Evolutionary conservation across 2,888 invertebrate genomes (phyloP).

Genomic region (Galerucella nymphaeae): DNA sequence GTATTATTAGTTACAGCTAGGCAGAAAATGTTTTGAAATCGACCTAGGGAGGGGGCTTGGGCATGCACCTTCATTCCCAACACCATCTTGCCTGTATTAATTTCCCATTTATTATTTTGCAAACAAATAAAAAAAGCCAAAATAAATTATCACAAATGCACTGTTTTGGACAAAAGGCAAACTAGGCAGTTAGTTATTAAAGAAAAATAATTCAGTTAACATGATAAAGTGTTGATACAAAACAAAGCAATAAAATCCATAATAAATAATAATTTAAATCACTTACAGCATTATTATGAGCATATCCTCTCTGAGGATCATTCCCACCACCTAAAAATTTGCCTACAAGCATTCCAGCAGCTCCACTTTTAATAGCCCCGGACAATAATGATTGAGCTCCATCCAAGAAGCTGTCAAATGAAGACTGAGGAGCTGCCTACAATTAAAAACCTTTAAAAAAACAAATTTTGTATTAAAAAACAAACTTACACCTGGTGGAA

Average conservation of each 20-base stretch:
- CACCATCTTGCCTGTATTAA: background rate
- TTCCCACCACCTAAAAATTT: constrained; percentile 52
- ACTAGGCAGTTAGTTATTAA: constrained; percentile 40
- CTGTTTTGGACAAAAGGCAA: constrained; percentile 33
- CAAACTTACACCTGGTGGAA: constrained; percentile 44
- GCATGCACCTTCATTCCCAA: background rate
- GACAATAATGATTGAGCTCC: constrained; percentile 63
- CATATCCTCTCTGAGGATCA: constrained; percentile 50
- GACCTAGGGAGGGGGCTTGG: background rate
- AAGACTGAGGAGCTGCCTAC: constrained; percentile 53
- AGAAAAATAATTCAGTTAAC: background rate
- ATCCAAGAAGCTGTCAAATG: constrained; percentile 60
- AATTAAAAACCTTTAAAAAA: constrained; percentile 2
- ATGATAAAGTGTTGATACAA: background rate
- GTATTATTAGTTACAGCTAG: too few relatives aligned
- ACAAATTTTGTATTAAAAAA: constrained; percentile 4
- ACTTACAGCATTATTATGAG: constrained; percentile 57
- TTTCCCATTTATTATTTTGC: background rate
- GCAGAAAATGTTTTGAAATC: too few relatives aligned
- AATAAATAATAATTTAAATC: background rate
- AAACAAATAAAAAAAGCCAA: background rate
- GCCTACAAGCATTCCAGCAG: constrained; percentile 60
- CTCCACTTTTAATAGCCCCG: constrained; percentile 63
- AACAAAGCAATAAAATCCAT: constrained; percentile 4
- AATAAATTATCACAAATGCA: constrained; percentile 29